A percentile compares a stretch with the other conserved stretches of the same genome.
Conservation (phyloP, 2,888 invertebrate species). For the Nomada ferruginata region DNA sequence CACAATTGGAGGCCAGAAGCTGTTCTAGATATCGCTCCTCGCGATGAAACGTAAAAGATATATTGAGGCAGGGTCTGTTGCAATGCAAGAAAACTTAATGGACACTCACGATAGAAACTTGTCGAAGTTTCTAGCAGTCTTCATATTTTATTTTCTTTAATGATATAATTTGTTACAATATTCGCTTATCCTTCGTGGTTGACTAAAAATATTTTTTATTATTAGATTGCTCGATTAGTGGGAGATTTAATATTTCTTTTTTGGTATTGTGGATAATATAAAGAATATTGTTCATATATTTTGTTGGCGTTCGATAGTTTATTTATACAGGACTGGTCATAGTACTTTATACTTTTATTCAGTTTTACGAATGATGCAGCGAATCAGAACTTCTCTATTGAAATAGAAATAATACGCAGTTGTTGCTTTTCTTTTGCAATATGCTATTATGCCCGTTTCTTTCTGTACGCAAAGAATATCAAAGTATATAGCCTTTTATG, state of each 20-base stretch:
- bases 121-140: conserved; percentile 38
- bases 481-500: not conserved
- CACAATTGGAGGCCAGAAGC: conserved; percentile 43
- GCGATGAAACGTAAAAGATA: conserved; percentile 41
- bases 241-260: no score
- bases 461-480: not conserved
- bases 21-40: conserved; percentile 40
- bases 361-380: no score
- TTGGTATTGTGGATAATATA: no score
- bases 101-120: conserved; percentile 44
- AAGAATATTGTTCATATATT: no score
- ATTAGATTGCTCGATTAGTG: no score
- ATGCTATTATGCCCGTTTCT: not conserved
- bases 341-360: no score
- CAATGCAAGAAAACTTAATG: conserved; percentile 45
- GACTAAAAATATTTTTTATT: no score
- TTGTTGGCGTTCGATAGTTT: no score
- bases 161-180: no score
- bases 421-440: not conserved
- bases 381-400: not conserved
- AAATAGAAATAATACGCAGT: not conserved
- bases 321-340: no score
- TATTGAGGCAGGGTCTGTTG: conserved; percentile 34
- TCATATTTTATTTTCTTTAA: not conserved
- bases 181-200: no score